These are phyloP conservation scores for Ptychochromis oligacanthus DNA, from an alignment of 2,113 vertebrate species.

Conservation along the genomic window DNA sequence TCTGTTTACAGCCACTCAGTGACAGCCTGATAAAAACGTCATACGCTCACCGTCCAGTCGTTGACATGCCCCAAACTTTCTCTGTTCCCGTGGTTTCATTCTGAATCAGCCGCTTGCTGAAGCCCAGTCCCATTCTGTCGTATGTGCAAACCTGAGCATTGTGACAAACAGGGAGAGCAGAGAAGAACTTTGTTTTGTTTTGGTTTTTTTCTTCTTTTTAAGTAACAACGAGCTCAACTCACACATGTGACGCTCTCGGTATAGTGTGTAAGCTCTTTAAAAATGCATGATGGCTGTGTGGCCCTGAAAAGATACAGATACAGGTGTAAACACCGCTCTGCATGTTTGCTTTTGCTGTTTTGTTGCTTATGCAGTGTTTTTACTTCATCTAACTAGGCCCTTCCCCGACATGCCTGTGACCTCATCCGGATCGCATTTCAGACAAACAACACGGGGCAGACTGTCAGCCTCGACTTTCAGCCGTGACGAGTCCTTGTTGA, in stretches of 20 bases:
- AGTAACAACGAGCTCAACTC: not conserved
- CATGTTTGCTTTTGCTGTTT: constrained; percentile 21
- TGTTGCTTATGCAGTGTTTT: constrained; percentile 18
- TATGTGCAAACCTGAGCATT: constrained; percentile 80
- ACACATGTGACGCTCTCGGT: not conserved
- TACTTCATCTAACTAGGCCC: constrained; percentile 30
- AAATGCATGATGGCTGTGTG: constrained; percentile 12
- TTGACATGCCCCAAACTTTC: constrained; percentile 81
- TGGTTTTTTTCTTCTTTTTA: not conserved
- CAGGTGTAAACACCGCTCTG: not conserved
- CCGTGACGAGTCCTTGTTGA: constrained; percentile 40
- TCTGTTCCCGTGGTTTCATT: constrained; percentile 81
- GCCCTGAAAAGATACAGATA: not conserved
- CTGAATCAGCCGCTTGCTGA: constrained; percentile 78
- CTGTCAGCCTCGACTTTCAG: constrained; percentile 66
- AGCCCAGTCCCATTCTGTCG: constrained; percentile 83
- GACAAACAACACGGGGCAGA: constrained; percentile 67
- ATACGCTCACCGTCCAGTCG: constrained; percentile 78
- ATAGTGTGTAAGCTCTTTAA: not conserved
- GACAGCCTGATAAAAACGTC: not conserved
- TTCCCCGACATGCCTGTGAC: constrained; percentile 50
- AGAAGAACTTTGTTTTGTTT: no score
- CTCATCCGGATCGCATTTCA: constrained; percentile 63
- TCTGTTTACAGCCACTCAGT: not conserved
- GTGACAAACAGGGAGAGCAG: constrained; percentile 29